Percentiles rank a stretch among this genome's conserved stretches.
Evolutionary conservation across 1,140 invertebrate species (phyloP).

Genomic region (Meloidogyne hapla): DNA sequence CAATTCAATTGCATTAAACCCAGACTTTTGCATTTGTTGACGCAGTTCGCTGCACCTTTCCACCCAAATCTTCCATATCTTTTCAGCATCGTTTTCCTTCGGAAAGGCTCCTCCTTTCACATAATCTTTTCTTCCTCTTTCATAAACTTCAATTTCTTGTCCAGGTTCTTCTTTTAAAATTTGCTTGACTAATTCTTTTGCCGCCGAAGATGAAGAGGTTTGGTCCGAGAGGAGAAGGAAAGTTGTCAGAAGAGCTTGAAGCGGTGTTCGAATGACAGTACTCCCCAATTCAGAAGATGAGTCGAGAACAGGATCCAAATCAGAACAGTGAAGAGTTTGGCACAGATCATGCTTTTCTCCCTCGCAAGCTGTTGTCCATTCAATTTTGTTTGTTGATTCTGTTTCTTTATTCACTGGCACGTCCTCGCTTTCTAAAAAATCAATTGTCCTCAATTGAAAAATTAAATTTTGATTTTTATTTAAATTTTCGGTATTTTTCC

Average conservation of each 20-base stretch:
- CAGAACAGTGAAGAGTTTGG: background rate
- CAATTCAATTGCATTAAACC: background rate
- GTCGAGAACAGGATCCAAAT: background rate
- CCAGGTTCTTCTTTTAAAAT: background rate
- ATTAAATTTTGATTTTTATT: background rate
- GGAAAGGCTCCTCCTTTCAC: background rate
- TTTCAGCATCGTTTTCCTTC: background rate
- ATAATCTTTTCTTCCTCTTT: background rate
- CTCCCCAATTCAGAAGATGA: background rate
- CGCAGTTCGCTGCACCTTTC: background rate
- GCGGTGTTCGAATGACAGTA: background rate
- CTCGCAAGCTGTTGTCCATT: background rate
- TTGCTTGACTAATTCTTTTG: background rate
- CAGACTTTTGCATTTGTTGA: background rate
- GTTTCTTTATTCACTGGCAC: too few relatives aligned
- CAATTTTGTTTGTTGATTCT: too few relatives aligned
- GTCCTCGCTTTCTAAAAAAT: background rate
- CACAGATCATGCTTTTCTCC: slow-evolving; percentile 4
- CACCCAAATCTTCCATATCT: background rate
- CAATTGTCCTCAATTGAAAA: slow-evolving; percentile 9
- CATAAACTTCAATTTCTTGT: background rate
- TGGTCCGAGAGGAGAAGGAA: background rate
- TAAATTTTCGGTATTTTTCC: background rate
- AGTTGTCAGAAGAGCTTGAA: slow-evolving; percentile 4
- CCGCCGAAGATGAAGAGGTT: background rate